These are phyloP conservation scores for Merluccius polli DNA, from an alignment of 2,797 vertebrate species.

Conservation along the genomic window DNA sequence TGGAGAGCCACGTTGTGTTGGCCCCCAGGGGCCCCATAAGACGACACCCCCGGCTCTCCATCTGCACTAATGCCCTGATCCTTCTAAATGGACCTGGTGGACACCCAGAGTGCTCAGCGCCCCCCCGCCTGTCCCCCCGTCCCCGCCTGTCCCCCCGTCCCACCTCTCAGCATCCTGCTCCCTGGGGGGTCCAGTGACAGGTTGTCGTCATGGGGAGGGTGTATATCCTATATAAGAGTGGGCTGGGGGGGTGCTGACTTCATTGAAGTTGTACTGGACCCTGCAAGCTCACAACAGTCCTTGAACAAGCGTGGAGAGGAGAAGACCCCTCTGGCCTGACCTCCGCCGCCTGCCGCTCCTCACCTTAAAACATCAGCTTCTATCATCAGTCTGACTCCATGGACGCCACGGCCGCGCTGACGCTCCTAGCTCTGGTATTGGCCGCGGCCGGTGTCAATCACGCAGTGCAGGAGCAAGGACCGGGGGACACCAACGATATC, in stretches of 20 bases:
- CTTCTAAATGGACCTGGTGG: conserved; percentile 60
- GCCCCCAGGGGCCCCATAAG: conserved; percentile 58
- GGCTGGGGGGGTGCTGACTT: conserved; percentile 2
- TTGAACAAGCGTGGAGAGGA: background rate
- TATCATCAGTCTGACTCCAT: conserved; percentile 41
- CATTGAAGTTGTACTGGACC: conserved; percentile 25
- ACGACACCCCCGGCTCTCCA: conserved; percentile 37
- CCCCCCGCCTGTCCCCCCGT: conserved; percentile 42
- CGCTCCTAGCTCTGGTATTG: conserved; percentile 63
- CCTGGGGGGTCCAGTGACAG: background rate
- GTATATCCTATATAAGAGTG: conserved; percentile 57
- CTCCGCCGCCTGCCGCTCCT: background rate
- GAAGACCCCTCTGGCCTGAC: background rate
- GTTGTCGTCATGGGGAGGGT: background rate
- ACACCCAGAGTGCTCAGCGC: conserved; percentile 45
- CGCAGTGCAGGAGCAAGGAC: conserved; percentile 58
- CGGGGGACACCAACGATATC: conserved; percentile 46
- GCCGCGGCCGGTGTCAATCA: conserved; percentile 60
- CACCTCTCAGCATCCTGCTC: conserved; percentile 34
- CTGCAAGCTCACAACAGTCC: background rate
- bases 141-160: conserved; percentile 36
- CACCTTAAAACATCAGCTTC: conserved; percentile 12
- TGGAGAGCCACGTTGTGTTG: conserved; percentile 34
- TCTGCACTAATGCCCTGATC: conserved; percentile 58
- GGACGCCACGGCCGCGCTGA: conserved; percentile 61